Percentiles rank a stretch among this genome's conserved stretches.
These are phyloP conservation scores for Oxycera nigricornis DNA, from an alignment of 2,888 invertebrate genomes.

Conservation along the genomic window DNA sequence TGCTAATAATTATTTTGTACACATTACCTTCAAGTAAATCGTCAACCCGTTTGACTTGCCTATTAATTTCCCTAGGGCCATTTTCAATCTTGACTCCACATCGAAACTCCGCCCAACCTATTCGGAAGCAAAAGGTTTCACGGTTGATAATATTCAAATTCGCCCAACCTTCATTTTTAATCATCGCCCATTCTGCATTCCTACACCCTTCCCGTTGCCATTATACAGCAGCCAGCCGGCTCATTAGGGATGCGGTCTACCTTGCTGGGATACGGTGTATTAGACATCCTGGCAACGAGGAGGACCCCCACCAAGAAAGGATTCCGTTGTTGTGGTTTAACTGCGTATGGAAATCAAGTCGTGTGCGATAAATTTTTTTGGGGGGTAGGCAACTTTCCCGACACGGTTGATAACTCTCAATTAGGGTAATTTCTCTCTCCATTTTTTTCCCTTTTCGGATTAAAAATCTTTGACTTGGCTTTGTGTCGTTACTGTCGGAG, in stretches of 20 bases:
- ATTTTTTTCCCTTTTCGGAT: constrained; percentile 19
- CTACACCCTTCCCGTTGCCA: background rate
- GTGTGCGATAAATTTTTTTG: constrained; percentile 41
- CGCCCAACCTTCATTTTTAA: constrained; percentile 13
- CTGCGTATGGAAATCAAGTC: constrained; percentile 44
- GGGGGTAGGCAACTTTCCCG: constrained; percentile 33
- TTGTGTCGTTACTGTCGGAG: background rate
- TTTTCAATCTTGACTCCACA: background rate
- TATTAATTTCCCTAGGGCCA: background rate
- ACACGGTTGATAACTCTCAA: constrained; percentile 42
- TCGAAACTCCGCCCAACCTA: background rate
- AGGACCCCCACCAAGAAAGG: background rate
- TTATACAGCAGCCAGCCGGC: background rate
- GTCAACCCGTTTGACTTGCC: background rate
- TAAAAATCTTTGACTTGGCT: constrained; percentile 18
- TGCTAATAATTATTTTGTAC: no score
- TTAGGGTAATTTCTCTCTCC: constrained; percentile 33
- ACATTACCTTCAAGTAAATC: no score
- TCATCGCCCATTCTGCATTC: constrained; percentile 1
- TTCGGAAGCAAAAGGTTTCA: constrained; percentile 8
- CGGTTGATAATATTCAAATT: constrained; percentile 17
- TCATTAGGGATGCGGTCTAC: constrained; percentile 28
- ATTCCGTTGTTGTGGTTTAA: constrained; percentile 29
- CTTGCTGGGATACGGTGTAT: background rate
- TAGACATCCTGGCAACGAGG: background rate